Evolutionary conservation across 2,113 vertebrate species (phyloP), one percentile per base, ranked within the genome.

Genomic region (Cavia aperea): DNA sequence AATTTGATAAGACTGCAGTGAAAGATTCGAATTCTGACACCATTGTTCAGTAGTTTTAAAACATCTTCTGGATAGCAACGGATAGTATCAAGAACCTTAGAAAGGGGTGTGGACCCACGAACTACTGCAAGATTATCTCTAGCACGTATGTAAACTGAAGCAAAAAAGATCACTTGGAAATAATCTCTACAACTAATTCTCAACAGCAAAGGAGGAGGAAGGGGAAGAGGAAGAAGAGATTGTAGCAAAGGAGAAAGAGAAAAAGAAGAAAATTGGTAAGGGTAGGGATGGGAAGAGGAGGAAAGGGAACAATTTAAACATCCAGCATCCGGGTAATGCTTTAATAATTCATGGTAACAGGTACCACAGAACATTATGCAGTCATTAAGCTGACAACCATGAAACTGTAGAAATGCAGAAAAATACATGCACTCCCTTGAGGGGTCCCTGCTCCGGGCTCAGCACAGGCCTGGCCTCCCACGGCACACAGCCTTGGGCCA

Each of bases 271-370:
- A n/a, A 43, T 4, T 43, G 36, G 21, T 24, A 63, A 63, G 62
- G 62, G 26, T 2, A 73, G 36, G 21, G 16, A 23, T 46, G 26
- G 43, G 73, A 49, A 68, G 31, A 13, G 21, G 18, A 65, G 62
- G 24, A 12, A 2, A 56, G 73, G 54, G 73, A 89, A 91, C 70
- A 92, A 66, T 43, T 89, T 87, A 58, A 92, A 89, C 86, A 77
- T 92, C 72, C 87, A 85, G 77, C 43, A 60, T 89, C 65, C 65
- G 72, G 87, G 54, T 54, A 78, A 93, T 46, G 70, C 29, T 68
- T 96, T 93, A 93, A 94, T 93, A 95, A 96, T 93, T 93, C 87
- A 95, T 91, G 81, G 58, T 65, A 94, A 82, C n/a, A 90, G 75
- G 86, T 26, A 43, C 77, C 72, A 68, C 66, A 63, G 86, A 91